Conservation (phyloP, 2,113 vertebrate species). For the Neotoma lepida region DNA sequence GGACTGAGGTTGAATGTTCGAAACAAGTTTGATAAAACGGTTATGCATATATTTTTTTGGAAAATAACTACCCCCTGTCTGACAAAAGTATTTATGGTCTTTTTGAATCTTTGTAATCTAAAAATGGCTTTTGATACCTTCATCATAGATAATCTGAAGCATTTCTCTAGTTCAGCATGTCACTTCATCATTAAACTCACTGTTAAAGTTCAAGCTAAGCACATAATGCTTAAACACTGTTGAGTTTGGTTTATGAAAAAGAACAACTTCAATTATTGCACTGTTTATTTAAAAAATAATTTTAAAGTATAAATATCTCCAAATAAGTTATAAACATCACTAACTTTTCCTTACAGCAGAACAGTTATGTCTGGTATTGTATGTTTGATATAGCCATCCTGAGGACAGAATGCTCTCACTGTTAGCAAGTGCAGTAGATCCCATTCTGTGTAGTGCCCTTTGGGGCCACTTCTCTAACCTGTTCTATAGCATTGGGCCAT, state of each 20-base stretch:
- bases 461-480: not conserved
- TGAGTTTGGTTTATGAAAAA: slow-evolving; percentile 46
- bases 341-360: slow-evolving; percentile 64
- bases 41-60: not conserved
- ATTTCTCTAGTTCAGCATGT: not conserved
- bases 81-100: not conserved
- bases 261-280: slow-evolving; percentile 64
- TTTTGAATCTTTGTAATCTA: not conserved
- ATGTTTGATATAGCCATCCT: slow-evolving; percentile 76
- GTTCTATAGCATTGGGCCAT: not conserved
- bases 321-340: slow-evolving; percentile 60
- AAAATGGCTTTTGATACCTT: slow-evolving; percentile 1
- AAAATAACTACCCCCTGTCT: not conserved
- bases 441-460: slow-evolving; percentile 1
- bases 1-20: not conserved
- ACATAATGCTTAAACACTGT: slow-evolving; percentile 42
- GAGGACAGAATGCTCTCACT: slow-evolving; percentile 70
- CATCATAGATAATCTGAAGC: slow-evolving; percentile 36
- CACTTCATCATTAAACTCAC: slow-evolving; percentile 41
- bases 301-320: slow-evolving; percentile 68
- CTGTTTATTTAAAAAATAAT: slow-evolving; percentile 6
- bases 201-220: not conserved
- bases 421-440: slow-evolving; percentile 50
- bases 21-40: not conserved
- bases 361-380: slow-evolving; percentile 77